Percentiles rank a stretch among this genome's conserved stretches.
Evolutionary conservation across 2,888 invertebrate species (phyloP).

Genomic region (Biston stratarius): DNA sequence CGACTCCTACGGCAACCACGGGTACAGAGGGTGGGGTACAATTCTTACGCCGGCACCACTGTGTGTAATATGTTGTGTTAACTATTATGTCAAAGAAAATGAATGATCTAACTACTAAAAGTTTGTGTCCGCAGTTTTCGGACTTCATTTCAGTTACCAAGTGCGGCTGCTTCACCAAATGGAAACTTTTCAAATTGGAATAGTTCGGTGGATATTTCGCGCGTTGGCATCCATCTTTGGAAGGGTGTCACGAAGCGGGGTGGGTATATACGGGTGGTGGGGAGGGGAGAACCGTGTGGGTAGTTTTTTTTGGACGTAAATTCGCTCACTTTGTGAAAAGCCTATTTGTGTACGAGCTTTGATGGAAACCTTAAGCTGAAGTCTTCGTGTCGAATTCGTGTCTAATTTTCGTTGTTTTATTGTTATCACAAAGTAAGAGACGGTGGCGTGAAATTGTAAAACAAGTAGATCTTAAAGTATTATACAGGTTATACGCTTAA

Average conservation of each 20-base stretch:
- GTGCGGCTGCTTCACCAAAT: slow-evolving; percentile 71
- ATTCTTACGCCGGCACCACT: no score
- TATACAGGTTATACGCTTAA: no score
- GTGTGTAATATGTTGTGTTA: neutral
- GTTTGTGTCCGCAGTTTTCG: slow-evolving; percentile 49
- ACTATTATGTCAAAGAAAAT: neutral
- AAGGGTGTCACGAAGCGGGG: slow-evolving; percentile 56
- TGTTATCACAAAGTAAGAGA: neutral
- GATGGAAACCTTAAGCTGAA: slow-evolving; percentile 44
- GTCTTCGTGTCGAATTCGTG: slow-evolving; percentile 23
- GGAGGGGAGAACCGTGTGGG: slow-evolving; percentile 47
- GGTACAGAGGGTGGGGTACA: no score
- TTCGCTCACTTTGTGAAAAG: slow-evolving; percentile 67
- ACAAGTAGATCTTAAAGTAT: no score
- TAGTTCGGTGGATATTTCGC: slow-evolving; percentile 78
- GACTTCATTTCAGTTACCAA: slow-evolving; percentile 66
- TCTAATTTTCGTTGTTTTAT: slow-evolving; percentile 22
- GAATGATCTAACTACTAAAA: neutral
- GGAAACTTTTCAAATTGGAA: slow-evolving; percentile 83
- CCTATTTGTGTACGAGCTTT: slow-evolving; percentile 65
- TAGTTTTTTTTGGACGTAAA: slow-evolving; percentile 70
- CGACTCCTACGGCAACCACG: no score
- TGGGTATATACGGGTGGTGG: slow-evolving; percentile 37
- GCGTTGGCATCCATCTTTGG: slow-evolving; percentile 76
- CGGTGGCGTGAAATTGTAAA: neutral